Evolutionary conservation across 2,113 vertebrate species (phyloP), one percentile per base, ranked within the genome.

Genomic region (Nibea albiflora): DNA sequence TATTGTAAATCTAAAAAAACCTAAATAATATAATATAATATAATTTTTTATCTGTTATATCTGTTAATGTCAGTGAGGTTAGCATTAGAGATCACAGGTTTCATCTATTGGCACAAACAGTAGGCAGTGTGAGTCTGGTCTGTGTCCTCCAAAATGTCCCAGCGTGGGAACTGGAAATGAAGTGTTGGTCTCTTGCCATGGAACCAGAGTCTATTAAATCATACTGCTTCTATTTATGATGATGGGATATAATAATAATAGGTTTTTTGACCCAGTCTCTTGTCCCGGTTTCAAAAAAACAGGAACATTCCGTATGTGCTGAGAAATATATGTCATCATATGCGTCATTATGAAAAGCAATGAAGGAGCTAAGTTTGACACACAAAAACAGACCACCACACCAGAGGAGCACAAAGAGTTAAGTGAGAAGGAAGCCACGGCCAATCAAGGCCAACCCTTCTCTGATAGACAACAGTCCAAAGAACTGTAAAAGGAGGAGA

Each of bases 381-480:
- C 28, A 69, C 39, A 39, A 70, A 61, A 62, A 54, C 39, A 47
- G 61, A 70, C n/a, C 56, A 49, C 50, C 58, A 63, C 53, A 50
- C 4, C 60, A 26, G 73, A 68, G 82, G 77, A 68, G 24, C 62
- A 70, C 67, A 79, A 90, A 87, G 90, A 63, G 90, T 90, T 93
- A 89, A 92, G 11, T 53, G 24, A 73, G 68, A 76, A 56, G 26
- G 71, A 63, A 80, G 60, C 65, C n/a, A 56, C 77, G 77, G 69
- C 86, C 88, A 88, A 88, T 86, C 64, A 73, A 88, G 67, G 35
- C 77, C 86, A 81, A 76, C 79, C 76, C 62, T 67, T 83, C 47
- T 66, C 66, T 72, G 73, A 78, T 9, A 67, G 44, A 62, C 61
- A 74, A 31, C 50, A 61, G 64, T 80, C 80, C 50, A 76, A 62